Evolutionary conservation across 2,113 vertebrate genomes (phyloP), one percentile per base, ranked within the genome.

Genomic region (Gila orcuttii): DNA sequence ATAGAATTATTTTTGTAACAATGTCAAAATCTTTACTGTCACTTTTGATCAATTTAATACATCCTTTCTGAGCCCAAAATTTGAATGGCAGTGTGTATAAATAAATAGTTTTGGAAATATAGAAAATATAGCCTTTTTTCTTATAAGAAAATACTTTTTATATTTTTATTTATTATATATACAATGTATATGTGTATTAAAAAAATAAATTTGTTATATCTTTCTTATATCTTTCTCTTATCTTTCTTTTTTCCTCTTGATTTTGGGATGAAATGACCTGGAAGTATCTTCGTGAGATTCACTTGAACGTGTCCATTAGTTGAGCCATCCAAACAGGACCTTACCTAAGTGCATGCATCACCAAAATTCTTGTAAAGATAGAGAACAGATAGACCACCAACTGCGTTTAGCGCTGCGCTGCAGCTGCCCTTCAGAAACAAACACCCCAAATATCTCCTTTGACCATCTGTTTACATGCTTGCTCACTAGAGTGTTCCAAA

Each of bases 341-440:
- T 73, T 69, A 73, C 47, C 81, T 83, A 86, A 81, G 79, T 79
- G 85, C 83, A 82, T 77, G 81, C 84, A 89, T 83, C 55, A 82
- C 88, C 66, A 79, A 75, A 73, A 60, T 66, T 85, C 73, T 75
- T 89, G 75, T 82, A 85, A 89, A 80, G 88, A 89, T 86, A 87
- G 45, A 87, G 86, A 89, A 83, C 88, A 89, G 88, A 83, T 74
- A 89, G 88, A 87, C 88, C 88, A 87, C 88, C 88, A 89, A 89
- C 88, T 59, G 57, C 66, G 88, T 87, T 79, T 71, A 87, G 83
- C 69, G 9, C 82, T 86, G 83, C 78, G 68, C 73, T 89, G 75
- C 88, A 89, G 88, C 88, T 87, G 88, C 86, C 88, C 88, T 87
- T 86, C 85, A 89, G 83, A 84, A 89, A 85, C 88, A 85, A 89